Evolutionary conservation across 2,888 invertebrate genomes (phyloP).

Genomic region (Chydorus sphaericus): DNA sequence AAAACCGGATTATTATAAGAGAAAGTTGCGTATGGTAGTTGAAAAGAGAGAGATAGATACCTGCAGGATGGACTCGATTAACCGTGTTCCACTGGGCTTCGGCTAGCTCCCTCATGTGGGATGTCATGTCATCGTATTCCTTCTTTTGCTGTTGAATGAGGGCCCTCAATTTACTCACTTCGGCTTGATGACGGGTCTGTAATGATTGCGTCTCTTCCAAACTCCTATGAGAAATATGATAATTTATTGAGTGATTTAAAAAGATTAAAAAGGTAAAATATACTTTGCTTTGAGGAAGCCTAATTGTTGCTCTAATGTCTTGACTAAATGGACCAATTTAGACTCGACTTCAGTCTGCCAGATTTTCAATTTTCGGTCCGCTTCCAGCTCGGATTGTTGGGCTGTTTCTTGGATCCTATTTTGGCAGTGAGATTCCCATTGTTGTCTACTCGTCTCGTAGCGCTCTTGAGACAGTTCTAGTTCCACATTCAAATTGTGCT

Average conservation of each 20-base stretch:
- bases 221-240: neutral
- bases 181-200: neutral
- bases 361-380: neutral
- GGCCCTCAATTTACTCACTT: neutral
- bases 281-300: constrained; percentile 6
- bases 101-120: neutral
- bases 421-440: neutral
- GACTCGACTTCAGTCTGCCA: constrained; percentile 5
- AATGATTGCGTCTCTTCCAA: neutral
- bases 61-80: neutral
- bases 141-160: neutral
- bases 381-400: neutral
- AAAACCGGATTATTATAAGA: neutral
- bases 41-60: neutral
- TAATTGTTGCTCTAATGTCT: constrained; percentile 1
- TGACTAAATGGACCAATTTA: neutral
- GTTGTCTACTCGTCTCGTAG: neutral
- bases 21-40: too few species aligned
- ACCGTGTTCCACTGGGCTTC: constrained; percentile 7
- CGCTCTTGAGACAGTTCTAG: neutral
- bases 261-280: neutral
- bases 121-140: neutral
- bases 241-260: neutral
- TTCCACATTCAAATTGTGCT: neutral
- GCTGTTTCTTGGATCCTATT: neutral